phyloP scores from a whole-genome alignment of 2,113 vertebrate genomes.

The Perca fluviatilis region DNA sequence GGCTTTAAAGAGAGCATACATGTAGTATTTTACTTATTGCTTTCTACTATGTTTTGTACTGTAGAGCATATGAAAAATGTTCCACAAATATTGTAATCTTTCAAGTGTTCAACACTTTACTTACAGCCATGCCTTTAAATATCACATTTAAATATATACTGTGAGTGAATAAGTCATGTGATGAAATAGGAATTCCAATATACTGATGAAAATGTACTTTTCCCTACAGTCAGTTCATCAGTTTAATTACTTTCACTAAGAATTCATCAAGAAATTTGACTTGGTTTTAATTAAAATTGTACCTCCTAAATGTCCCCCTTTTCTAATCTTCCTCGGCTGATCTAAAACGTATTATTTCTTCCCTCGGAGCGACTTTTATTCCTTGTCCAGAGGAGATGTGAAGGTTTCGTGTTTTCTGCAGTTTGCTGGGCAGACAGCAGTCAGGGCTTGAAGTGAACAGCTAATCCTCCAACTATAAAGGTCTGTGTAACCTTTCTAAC shows the following conservation, averaged over 20 bases:
- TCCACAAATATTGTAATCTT: background rate
- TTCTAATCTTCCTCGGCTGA: constrained; percentile 30
- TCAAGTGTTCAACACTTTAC: background rate
- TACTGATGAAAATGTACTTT: constrained; percentile 22
- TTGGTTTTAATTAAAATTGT: constrained; percentile 67
- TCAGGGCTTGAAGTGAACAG: constrained; percentile 42
- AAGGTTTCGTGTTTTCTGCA: constrained; percentile 2
- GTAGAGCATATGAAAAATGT: too few species aligned
- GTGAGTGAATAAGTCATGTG: constrained; percentile 17
- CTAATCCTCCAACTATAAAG: constrained; percentile 66
- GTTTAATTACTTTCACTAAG: constrained; percentile 69
- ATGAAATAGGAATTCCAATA: constrained; percentile 27
- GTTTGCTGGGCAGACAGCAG: constrained; percentile 32
- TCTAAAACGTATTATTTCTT: constrained; percentile 40
- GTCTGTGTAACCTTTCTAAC: constrained; percentile 81
- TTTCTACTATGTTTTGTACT: too few species aligned
- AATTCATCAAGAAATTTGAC: constrained; percentile 67
- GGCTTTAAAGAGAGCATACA: too few species aligned
- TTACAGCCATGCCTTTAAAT: background rate
- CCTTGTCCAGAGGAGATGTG: constrained; percentile 35
- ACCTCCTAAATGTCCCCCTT: constrained; percentile 42
- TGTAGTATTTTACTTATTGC: too few species aligned
- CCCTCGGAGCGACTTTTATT: background rate
- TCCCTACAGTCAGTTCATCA: constrained; percentile 53
- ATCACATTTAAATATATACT: background rate